Evolutionary conservation across 37 sponge, comb jelly and placozoan genomes (phyloP).

Genomic region (Haliclona indistincta): DNA sequence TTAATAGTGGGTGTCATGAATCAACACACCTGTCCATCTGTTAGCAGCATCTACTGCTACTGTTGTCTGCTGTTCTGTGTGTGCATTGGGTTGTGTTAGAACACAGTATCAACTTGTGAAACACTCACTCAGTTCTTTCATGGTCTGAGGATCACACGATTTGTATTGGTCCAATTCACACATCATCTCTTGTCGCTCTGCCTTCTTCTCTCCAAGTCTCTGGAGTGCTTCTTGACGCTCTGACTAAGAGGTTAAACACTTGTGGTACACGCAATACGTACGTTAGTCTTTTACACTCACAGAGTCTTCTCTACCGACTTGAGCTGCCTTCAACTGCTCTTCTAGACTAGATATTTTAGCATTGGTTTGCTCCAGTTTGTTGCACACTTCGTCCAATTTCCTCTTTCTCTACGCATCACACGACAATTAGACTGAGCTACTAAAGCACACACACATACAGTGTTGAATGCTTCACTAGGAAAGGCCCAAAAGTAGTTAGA

Average conservation of each 20-base stretch:
- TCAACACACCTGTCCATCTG: conserved; percentile 95
- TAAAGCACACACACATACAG: conserved; percentile 36
- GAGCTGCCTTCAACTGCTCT: conserved; percentile 35
- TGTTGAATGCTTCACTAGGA: conserved; percentile 81
- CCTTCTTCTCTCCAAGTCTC: conserved; percentile 53
- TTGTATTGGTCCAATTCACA: conserved; percentile 72
- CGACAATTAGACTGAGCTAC: background rate
- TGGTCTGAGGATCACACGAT: conserved; percentile 82
- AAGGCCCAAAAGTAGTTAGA: conserved; percentile 99
- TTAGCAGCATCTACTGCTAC: conserved; percentile 82
- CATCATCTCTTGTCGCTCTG: conserved; percentile 22
- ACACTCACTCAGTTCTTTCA: conserved; percentile 54
- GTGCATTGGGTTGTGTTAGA: background rate
- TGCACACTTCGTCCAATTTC: conserved; percentile 31
- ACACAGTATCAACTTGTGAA: background rate
- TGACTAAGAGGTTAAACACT: conserved; percentile 19
- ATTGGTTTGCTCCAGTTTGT: conserved; percentile 22
- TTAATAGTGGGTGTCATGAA: too few relatives aligned
- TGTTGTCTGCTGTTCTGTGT: conserved; percentile 46
- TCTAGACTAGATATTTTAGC: conserved; percentile 24
- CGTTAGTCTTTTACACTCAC: conserved; percentile 5
- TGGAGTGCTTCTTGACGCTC: conserved; percentile 61
- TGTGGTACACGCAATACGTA: background rate
- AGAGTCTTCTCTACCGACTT: conserved; percentile 53
- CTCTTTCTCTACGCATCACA: conserved; percentile 33